Evolutionary conservation across 1,140 invertebrate genomes (phyloP).

Genomic region (Drosophila neocordata): DNA sequence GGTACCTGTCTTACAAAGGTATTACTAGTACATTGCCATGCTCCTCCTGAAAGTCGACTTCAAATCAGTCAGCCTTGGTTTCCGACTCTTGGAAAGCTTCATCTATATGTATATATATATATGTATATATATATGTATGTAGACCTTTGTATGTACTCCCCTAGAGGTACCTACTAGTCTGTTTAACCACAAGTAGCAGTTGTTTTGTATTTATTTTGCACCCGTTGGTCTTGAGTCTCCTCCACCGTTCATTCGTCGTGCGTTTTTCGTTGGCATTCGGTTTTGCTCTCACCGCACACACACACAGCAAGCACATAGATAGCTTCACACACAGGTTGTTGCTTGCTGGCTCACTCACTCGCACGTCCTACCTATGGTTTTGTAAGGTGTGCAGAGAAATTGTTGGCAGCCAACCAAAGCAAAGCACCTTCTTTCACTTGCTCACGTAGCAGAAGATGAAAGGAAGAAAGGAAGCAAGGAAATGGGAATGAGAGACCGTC

Average conservation of each 20-base stretch:
- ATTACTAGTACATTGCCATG: not conserved
- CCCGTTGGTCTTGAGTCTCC: slow-evolving; percentile 26
- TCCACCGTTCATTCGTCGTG: slow-evolving; percentile 72
- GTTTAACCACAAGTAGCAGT: slow-evolving; percentile 73
- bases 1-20: slow-evolving; percentile 46
- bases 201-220: slow-evolving; percentile 57
- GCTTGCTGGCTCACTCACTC: slow-evolving; percentile 64
- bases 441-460: slow-evolving; percentile 20
- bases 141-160: slow-evolving; percentile 10
- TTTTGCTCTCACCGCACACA: slow-evolving; percentile 62
- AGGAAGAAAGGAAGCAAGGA: not conserved
- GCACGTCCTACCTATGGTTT: slow-evolving; percentile 59
- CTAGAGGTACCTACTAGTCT: slow-evolving; percentile 22
- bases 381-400: slow-evolving; percentile 75
- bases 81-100: slow-evolving; percentile 12
- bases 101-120: slow-evolving; percentile 29
- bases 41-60: slow-evolving; percentile 17
- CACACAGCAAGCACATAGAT: slow-evolving; percentile 15
- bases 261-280: slow-evolving; percentile 72
- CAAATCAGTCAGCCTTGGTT: slow-evolving; percentile 39
- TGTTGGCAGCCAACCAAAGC: slow-evolving; percentile 82
- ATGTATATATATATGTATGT: not conserved
- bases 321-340: slow-evolving; percentile 69
- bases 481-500: not conserved
- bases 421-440: slow-evolving; percentile 66